Base-by-base conservation (phyloP, 2,888 invertebrate genomes). In the Lumbricus terrestris region DNA sequence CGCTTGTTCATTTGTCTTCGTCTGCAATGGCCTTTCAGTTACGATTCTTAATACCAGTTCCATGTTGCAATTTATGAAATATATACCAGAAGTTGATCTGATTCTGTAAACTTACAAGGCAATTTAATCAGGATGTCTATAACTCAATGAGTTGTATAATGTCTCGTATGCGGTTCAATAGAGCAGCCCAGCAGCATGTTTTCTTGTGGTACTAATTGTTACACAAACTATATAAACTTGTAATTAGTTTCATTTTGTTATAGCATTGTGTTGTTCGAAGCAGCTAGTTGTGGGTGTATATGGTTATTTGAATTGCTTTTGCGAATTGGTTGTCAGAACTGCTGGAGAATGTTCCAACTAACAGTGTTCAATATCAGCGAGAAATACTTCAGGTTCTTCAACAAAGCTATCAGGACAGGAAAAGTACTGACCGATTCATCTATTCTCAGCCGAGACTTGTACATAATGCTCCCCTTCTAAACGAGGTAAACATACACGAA, bases 341-440 rank as follows among this genome's bases (percentile, higher is more conserved):
- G 85, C 85, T 85, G 34, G 85, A 85, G 35, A 35, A 35, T 85
- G 35, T 85, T 34, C 8, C 85, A 34, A 34, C 34, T 13, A 35
- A 85, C 85, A 85, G 85, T 34, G 85, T 35, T 15, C 85, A 85
- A 33, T 85, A 35, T 35, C 85, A 85, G n/a, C 85, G 85, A 6
- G 85, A 85, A 85, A 85, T 85, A n/a, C 85, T 85, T 85, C 85
- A 85, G 23, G 34, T 34, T 85, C 85, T 85, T 35, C 85, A 85
- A 2, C 85, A 85, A 37, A 85, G 85, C 37, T 85, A n/a, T 37
- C 34, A 35, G 5, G 85, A 85, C 37, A 85, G 85, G n/a, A 85
- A 35, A 23, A 85, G 85, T 37, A 85, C 85, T 11, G 85, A 85
- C 34, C 85, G 85, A 34, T 85, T 85, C 23, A 29, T 85, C 85